Conservation (phyloP, 2,888 invertebrate species). For the Sminthurinus aureus region DNA sequence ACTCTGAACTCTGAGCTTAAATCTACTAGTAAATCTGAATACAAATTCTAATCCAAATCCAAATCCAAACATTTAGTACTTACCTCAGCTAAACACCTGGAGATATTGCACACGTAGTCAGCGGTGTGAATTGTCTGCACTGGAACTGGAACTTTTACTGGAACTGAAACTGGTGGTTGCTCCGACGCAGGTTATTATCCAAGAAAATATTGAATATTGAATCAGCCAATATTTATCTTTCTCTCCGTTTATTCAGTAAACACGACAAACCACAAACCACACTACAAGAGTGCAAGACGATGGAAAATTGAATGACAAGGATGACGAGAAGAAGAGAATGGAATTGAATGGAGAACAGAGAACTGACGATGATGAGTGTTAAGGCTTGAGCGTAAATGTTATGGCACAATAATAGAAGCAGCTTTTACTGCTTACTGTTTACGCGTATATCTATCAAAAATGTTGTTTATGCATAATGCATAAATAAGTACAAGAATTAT, state of each 20-base stretch:
- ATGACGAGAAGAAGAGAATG: background rate
- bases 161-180: background rate
- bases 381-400: no score
- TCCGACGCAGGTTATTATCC: conserved; percentile 17
- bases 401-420: no score
- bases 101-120: background rate
- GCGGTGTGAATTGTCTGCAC: background rate
- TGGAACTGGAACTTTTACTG: background rate
- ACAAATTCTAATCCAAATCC: no score
- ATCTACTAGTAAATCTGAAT: no score
- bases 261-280: background rate
- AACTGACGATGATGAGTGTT: no score
- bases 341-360: no score
- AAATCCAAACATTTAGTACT: no score
- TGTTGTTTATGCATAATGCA: no score
- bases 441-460: no score
- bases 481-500: no score
- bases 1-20: no score
- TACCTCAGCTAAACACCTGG: background rate
- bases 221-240: conserved; percentile 3
- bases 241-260: background rate
- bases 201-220: background rate
- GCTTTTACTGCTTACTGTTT: no score
- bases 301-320: background rate
- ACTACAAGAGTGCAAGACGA: background rate